These are phyloP conservation scores for Callospermophilus lateralis DNA, from an alignment of 2,113 vertebrate species.

Conservation along the genomic window DNA sequence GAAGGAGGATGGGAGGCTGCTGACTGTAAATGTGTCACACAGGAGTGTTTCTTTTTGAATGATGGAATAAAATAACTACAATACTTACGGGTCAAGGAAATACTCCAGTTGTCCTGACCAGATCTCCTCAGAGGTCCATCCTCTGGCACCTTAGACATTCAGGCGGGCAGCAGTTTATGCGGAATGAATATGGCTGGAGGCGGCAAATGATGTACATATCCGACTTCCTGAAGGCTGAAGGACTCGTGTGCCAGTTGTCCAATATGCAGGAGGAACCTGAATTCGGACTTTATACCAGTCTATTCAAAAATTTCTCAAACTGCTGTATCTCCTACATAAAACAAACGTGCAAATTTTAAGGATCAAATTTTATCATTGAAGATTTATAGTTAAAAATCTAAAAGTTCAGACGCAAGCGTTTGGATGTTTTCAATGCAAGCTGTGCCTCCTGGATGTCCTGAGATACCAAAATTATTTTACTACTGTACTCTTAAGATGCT, in stretches of 20 bases:
- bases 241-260: constrained; percentile 95
- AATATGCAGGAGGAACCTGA: constrained; percentile 94
- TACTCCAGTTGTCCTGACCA: constrained; percentile 92
- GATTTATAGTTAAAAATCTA: background rate
- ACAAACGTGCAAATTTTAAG: background rate
- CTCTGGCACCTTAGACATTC: constrained; percentile 96
- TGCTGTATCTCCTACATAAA: constrained; percentile 91
- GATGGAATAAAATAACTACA: constrained; percentile 99
- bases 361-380: background rate
- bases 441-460: background rate
- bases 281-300: constrained; percentile 94
- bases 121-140: constrained; percentile 91
- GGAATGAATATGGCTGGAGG: constrained; percentile 91
- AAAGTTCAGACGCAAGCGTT: constrained; percentile 39
- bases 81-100: constrained; percentile 97
- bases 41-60: constrained; percentile 98
- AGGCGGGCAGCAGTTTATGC: constrained; percentile 93
- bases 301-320: constrained; percentile 97
- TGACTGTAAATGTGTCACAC: constrained; percentile 93
- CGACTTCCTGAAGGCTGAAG: constrained; percentile 94
- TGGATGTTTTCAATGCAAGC: background rate
- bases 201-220: constrained; percentile 97
- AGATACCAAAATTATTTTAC: background rate
- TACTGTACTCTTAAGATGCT: background rate
- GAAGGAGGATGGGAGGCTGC: constrained; percentile 95